These are phyloP conservation scores for Eubasilissa regina DNA, from an alignment of 1,140 invertebrate genomes.

Conservation along the genomic window DNA sequence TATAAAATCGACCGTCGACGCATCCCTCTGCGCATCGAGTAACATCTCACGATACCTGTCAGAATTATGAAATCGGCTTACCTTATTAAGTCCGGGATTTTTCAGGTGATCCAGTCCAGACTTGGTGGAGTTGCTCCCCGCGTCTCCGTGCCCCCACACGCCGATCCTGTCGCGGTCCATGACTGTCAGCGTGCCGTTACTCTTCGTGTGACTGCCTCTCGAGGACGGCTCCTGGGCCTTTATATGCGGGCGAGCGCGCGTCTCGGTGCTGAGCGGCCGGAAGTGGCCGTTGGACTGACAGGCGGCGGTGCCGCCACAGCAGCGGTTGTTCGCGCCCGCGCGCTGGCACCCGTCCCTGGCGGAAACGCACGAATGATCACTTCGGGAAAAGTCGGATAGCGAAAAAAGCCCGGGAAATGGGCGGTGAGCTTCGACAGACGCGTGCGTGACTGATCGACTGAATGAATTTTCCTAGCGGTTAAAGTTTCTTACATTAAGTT, in stretches of 20 bases:
- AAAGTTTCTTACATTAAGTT: not conserved
- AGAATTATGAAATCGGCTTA: slow-evolving; percentile 62
- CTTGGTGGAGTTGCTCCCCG: slow-evolving; percentile 66
- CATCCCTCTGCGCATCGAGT: slow-evolving; percentile 10
- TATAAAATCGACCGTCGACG: not conserved
- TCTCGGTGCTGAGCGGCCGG: slow-evolving; percentile 27
- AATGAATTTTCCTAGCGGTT: too few species aligned
- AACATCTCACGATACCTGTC: not conserved
- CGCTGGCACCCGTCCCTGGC: slow-evolving; percentile 25
- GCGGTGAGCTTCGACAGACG: slow-evolving; percentile 12
- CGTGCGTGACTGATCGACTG: too few species aligned
- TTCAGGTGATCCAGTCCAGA: slow-evolving; percentile 83
- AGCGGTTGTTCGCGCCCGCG: slow-evolving; percentile 27
- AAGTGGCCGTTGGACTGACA: slow-evolving; percentile 49
- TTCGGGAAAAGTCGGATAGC: slow-evolving; percentile 37
- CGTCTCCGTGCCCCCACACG: slow-evolving; percentile 74
- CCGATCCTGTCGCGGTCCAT: slow-evolving; percentile 79
- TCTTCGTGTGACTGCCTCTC: not conserved
- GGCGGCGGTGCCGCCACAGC: slow-evolving; percentile 24
- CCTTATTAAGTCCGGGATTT: slow-evolving; percentile 86
- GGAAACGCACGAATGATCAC: slow-evolving; percentile 33
- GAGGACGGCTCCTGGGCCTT: slow-evolving; percentile 3
- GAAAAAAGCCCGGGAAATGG: slow-evolving; percentile 20
- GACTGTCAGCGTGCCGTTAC: slow-evolving; percentile 42
- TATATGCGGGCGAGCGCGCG: slow-evolving; percentile 27